Evolutionary conservation across 2,888 invertebrate species (phyloP), one percentile per base, ranked within the genome.

Genomic region (Tanypteryx hageni): DNA sequence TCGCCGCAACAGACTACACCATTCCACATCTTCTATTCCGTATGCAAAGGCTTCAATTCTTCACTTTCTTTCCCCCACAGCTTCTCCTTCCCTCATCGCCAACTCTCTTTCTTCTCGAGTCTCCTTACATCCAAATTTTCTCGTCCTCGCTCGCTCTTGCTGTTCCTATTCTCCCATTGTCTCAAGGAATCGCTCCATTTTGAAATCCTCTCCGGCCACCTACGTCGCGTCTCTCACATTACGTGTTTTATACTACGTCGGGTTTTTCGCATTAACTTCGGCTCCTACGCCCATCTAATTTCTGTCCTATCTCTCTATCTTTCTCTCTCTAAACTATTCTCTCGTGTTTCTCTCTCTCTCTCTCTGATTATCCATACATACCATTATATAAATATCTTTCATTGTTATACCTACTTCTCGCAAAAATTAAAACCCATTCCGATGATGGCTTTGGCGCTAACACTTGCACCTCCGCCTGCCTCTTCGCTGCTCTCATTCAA

Each of bases 361-460:
- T 16, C 76, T 27, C 76, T 76, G 76, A 76, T 76, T 76, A 76
- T 76, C 76, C 59, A 22, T 61, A 14, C 61, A 59, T 86, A 18
- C 86, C 61, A 16, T 61, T 27, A 86, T 22, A 16, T 57, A 9
- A 58, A 18, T 18, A 9, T 86, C 14, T 61, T 59, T 16, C 86
- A 16, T 59, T 61, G 22, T 16, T 61, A 59, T 61, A 10, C 22
- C 44, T 31, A 11, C 56, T 18, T 27, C n/a, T 64, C 89, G 8
- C 68, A 59, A 61, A 86, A 59, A 61, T 61, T 86, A 86, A 86
- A 86, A 86, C 86, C 59, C 86, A 61, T 86, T 31, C 56, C 86
- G 61, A 59, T 86, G 61, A 83, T 83, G 57, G 56, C 83, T 83
- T 16, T 13, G 31, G 31, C 31, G 82, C 22, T 27, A 82, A 13